Base-by-base conservation (phyloP, 2,113 vertebrate species). In the Nanorana parkeri region DNA sequence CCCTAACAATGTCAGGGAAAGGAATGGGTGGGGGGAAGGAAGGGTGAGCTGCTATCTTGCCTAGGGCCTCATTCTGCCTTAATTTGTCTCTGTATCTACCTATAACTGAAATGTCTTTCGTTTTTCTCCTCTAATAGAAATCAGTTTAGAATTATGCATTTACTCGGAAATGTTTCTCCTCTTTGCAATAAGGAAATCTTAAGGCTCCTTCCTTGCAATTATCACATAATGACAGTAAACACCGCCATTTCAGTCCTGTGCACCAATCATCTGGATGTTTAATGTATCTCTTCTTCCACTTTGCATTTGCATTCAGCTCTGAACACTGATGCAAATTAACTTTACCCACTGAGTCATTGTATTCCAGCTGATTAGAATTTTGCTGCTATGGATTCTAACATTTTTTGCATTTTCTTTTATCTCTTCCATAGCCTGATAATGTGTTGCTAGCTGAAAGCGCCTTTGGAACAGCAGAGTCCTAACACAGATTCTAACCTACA, bases 361-460 rank as follows among this genome's bases (percentile, higher is more conserved):
- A 83, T 68, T 83, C 61, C 64, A 76, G 29, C 63, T 83, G 80
- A 83, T 83, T 83, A 76, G 71, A 83, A 83, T 83, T 56, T 83
- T 83, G 72, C 80, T 83, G 80, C 80, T 83, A 66, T 83, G 71
- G 80, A 76, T 75, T 76, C 64, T 60, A 83, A 75, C 71, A 83
- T 83, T 68, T 83, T 83, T 83, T 83, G 80, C 80, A 83, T 83
- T 83, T 83, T 66, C 64, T 76, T 83, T 83, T 83, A 83, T 83
- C 80, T 60, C 21, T 51, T 85, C 85, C 78, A 84, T 88, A 89
- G 84, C 86, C 90, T 68, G 63, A 83, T 83, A 75, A 76, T 76
- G 80, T 76, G 71, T 83, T 75, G 63, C 63, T 68, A 76, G 80
- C 63, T 68, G 65, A 73, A 81, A 81, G 73, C 47, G 71, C 63